Conservation (phyloP, 2,113 vertebrate genomes). For the Plecturocebus donacophilus region DNA sequence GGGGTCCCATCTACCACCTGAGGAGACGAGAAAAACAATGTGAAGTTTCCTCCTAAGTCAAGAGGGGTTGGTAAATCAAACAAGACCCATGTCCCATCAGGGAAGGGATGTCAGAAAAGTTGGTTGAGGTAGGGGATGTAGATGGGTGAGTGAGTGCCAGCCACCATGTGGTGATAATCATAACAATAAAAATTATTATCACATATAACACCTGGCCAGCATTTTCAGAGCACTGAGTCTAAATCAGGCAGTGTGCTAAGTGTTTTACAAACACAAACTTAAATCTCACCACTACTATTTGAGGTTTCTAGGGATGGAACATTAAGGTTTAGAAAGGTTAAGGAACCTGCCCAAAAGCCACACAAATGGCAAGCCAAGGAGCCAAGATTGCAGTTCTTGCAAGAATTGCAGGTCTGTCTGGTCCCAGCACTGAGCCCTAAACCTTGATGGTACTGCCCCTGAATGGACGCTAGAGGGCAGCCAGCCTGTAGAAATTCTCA, state of each 20-base stretch:
- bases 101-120: not conserved
- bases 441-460: not conserved
- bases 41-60: not conserved
- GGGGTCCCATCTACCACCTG: conserved; percentile 86
- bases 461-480: conserved; percentile 64
- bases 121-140: not conserved
- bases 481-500: not conserved
- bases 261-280: not conserved
- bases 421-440: not conserved
- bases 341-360: not conserved
- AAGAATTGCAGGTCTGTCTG: not conserved
- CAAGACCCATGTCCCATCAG: not conserved
- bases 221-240: not conserved
- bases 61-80: not conserved
- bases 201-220: not conserved
- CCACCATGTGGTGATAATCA: not conserved
- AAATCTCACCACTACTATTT: not conserved
- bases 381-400: not conserved
- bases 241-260: not conserved
- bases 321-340: not conserved
- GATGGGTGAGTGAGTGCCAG: not conserved
- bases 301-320: not conserved
- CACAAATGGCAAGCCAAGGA: not conserved
- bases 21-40: not conserved
- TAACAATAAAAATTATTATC: too few species aligned